These are phyloP conservation scores for Noctua janthina DNA, from an alignment of 2,888 invertebrate species.

Conservation along the genomic window DNA sequence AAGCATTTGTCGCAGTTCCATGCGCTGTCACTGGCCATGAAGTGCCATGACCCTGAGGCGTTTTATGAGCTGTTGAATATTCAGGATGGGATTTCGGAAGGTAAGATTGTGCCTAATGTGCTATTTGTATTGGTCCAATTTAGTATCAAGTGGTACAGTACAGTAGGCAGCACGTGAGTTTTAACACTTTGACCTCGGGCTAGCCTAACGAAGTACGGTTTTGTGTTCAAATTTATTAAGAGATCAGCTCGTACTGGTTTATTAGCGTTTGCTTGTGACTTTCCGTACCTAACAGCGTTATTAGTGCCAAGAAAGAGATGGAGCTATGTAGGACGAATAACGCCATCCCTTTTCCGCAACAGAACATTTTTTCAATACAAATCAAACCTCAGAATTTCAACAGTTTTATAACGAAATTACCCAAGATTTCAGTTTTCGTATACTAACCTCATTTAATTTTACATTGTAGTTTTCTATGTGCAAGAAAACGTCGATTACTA, in stretches of 20 bases:
- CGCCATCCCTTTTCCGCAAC: background rate
- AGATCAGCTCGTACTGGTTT: background rate
- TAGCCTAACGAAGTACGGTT: background rate
- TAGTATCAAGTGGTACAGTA: background rate
- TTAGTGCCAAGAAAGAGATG: background rate
- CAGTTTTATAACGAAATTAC: background rate
- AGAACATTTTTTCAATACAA: background rate
- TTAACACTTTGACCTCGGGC: background rate
- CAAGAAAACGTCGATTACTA: slow-evolving; percentile 93
- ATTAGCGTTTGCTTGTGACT: too few species aligned
- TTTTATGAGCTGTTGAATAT: slow-evolving; percentile 88
- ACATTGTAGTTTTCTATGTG: slow-evolving; percentile 90
- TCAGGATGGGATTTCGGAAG: slow-evolving; percentile 87
- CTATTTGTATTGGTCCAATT: background rate
- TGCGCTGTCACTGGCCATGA: slow-evolving; percentile 92
- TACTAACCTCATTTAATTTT: background rate
- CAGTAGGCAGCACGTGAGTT: background rate
- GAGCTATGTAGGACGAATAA: background rate
- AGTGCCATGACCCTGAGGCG: slow-evolving; percentile 89
- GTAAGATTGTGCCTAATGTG: slow-evolving; percentile 66
- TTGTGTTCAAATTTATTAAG: background rate
- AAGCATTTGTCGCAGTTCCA: slow-evolving; percentile 92
- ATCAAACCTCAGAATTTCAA: background rate
- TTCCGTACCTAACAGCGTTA: too few species aligned
- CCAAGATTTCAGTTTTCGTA: background rate